Conservation (phyloP, 2,113 vertebrate species). For the Suricata suricatta region DNA sequence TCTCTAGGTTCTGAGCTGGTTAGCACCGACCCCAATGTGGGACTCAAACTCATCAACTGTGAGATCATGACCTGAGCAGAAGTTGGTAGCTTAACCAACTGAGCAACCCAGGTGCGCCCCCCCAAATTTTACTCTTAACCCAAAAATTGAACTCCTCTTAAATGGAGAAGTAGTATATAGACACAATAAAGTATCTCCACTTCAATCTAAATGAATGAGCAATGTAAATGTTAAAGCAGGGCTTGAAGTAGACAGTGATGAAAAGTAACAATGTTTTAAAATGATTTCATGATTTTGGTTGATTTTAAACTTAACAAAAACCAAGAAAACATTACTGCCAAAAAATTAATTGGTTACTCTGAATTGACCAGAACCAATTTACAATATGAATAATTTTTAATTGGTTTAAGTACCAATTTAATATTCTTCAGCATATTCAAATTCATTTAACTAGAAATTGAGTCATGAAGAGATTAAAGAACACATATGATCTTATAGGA, state of each 20-base stretch:
- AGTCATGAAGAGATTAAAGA: background rate
- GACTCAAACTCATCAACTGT: too few species aligned
- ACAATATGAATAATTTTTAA: background rate
- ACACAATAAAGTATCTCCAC: background rate
- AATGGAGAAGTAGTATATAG: background rate
- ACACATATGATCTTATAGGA: background rate
- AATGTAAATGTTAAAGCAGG: background rate
- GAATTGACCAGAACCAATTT: background rate
- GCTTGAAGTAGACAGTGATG: background rate
- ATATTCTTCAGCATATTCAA: background rate
- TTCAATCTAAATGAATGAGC: background rate
- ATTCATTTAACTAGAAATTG: background rate
- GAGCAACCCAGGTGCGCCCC: too few species aligned
- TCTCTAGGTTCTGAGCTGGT: too few species aligned
- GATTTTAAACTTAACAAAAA: background rate
- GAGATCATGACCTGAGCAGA: too few species aligned
- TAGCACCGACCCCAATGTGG: too few species aligned
- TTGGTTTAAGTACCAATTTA: background rate
- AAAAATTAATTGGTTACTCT: background rate
- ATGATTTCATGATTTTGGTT: slow-evolving; percentile 12
- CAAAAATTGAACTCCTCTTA: background rate
- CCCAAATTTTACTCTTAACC: background rate
- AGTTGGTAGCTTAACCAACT: too few species aligned
- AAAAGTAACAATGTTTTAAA: background rate
- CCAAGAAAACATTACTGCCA: background rate